These are phyloP conservation scores for Pelobates fuscus DNA, from an alignment of 2,113 vertebrate species.

Conservation along the genomic window DNA sequence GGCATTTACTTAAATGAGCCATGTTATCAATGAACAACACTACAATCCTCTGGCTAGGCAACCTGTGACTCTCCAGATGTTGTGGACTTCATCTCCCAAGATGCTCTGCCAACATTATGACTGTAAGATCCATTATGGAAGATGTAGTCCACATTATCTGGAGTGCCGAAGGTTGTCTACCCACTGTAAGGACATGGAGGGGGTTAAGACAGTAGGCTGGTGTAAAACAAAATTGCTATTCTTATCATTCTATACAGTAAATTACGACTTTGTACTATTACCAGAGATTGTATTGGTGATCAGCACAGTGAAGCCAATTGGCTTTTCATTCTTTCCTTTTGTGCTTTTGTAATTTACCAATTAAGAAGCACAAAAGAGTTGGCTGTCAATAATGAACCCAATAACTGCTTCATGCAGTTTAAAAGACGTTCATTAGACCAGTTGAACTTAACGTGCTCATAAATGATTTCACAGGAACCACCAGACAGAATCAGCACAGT, in stretches of 20 bases:
- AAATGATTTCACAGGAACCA: conserved; percentile 26
- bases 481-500: conserved; percentile 16
- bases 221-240: conserved; percentile 22
- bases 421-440: conserved; percentile 39
- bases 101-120: too few relatives aligned
- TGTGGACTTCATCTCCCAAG: too few relatives aligned
- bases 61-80: too few relatives aligned
- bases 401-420: conserved; percentile 34
- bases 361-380: conserved; percentile 29
- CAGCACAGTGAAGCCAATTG: neutral
- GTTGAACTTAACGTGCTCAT: conserved; percentile 31
- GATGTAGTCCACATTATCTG: too few relatives aligned
- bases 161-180: too few relatives aligned
- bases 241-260: conserved; percentile 28
- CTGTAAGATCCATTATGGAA: too few relatives aligned
- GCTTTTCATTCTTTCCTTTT: conserved; percentile 18
- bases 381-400: conserved; percentile 35
- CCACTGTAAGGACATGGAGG: too few relatives aligned
- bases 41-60: too few relatives aligned
- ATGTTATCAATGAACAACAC: too few relatives aligned
- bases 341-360: conserved; percentile 40
- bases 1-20: too few relatives aligned
- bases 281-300: conserved; percentile 17
- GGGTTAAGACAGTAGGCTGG: too few relatives aligned
- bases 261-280: conserved; percentile 41